Evolutionary conservation across 1,140 invertebrate genomes (phyloP), one percentile per base, ranked within the genome.

Genomic region (Dolichoris vasculosae): DNA sequence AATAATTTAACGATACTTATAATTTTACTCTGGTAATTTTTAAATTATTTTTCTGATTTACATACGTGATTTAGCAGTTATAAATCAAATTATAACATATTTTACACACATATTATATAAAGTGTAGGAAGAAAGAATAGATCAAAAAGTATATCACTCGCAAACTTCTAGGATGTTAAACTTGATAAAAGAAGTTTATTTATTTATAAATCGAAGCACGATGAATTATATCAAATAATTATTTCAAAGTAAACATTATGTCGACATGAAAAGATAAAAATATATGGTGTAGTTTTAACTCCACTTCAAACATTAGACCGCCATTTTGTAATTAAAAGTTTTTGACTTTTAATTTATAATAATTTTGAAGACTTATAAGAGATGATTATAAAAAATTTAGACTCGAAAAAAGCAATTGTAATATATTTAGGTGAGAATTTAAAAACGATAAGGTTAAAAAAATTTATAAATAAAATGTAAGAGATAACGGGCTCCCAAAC

Each of bases 311-410:
- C n/a, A 26, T 73, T 73, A 73, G 69, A 40, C 38, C 38, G 69
- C 69, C 69, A 73, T 73, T 73, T 73, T 73, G 69, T n/a, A 43
- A 73, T 43, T 73, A n/a, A 73, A 73, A 73, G 43, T 23, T n/a
- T n/a, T 73, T 43, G 38, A 43, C 38, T 73, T 40, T 38, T 38
- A 69, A 38, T 69, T 69, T 38, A 67, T 67, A 38, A 38, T 69
- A 69, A 69, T 69, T 38, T 59, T 23, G 23, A 26, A 59, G 9
- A 26, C 9, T 59, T 9, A 2, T 26, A 30, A 64, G 30, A 30
- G 13, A 64, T 64, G 30, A 64, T 55, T 17, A 55, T 17, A 17
- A 55, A 55, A 55, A 55, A 17, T 2, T 2, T 17, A 55, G 20
- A 59, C 26, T 59, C 0, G 6, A 23, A 59, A 26, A 26, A 59